Evolutionary conservation across 2,113 vertebrate genomes (phyloP).

Genomic region (Bubo blakistoni): DNA sequence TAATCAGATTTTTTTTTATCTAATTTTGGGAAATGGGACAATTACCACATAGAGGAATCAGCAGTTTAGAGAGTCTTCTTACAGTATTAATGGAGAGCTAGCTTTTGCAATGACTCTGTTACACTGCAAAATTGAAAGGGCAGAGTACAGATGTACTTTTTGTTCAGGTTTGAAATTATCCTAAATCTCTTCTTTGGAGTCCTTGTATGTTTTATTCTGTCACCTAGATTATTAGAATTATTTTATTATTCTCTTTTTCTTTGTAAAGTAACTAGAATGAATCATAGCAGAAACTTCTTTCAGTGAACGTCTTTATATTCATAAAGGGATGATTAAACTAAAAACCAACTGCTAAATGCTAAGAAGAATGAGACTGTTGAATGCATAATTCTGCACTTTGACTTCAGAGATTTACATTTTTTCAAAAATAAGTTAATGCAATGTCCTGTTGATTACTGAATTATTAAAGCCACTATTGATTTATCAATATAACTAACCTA

Average conservation of each 20-base stretch:
- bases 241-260: background rate
- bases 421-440: background rate
- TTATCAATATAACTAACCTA: background rate
- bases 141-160: background rate
- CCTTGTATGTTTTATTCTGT: background rate
- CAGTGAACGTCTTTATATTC: background rate
- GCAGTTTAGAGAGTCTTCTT: background rate
- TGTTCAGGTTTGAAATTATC: background rate
- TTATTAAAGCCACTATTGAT: background rate
- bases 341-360: background rate
- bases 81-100: background rate
- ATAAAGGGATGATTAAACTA: background rate
- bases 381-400: background rate
- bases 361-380: background rate
- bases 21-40: background rate
- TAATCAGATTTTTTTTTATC: background rate
- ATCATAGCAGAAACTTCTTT: background rate
- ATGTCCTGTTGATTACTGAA: background rate
- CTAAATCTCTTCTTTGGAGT: background rate
- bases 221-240: background rate
- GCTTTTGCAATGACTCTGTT: background rate
- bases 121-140: background rate
- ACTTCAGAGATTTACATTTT: background rate
- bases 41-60: background rate
- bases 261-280: background rate